Percentiles rank a stretch among this genome's conserved stretches.
Evolutionary conservation across 2,797 vertebrate species (phyloP).

Genomic region (Eremophila alpestris): DNA sequence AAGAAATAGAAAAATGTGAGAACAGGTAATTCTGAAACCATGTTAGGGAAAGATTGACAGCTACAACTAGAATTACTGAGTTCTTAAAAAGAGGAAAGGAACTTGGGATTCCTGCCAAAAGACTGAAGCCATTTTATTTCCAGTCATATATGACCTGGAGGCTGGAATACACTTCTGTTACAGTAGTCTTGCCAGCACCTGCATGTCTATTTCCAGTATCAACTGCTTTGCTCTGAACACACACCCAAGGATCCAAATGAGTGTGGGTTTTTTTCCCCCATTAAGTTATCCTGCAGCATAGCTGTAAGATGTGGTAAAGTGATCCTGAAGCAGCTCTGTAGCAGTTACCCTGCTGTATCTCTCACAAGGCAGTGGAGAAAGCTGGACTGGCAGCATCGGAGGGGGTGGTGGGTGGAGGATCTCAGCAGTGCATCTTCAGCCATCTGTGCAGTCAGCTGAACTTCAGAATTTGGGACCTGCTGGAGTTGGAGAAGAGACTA

Average conservation of each 20-base stretch:
- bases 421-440: neutral
- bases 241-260: neutral
- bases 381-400: neutral
- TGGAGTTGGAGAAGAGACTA: neutral
- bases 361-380: neutral
- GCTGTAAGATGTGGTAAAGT: fast-evolving
- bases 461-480: neutral
- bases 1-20: neutral
- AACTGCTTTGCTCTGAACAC: neutral
- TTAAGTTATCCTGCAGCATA: neutral
- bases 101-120: neutral
- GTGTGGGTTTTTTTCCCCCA: fast-evolving
- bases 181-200: neutral
- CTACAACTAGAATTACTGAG: neutral
- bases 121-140: neutral
- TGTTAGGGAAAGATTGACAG: neutral
- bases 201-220: neutral
- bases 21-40: neutral
- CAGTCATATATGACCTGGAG: neutral
- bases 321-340: neutral
- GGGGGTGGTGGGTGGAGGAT: neutral
- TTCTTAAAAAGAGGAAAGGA: neutral
- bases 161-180: neutral
- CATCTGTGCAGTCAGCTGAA: neutral
- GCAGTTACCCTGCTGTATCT: neutral